Evolutionary conservation across 2,797 vertebrate genomes (phyloP).

Genomic region (Xerus rutilus): DNA sequence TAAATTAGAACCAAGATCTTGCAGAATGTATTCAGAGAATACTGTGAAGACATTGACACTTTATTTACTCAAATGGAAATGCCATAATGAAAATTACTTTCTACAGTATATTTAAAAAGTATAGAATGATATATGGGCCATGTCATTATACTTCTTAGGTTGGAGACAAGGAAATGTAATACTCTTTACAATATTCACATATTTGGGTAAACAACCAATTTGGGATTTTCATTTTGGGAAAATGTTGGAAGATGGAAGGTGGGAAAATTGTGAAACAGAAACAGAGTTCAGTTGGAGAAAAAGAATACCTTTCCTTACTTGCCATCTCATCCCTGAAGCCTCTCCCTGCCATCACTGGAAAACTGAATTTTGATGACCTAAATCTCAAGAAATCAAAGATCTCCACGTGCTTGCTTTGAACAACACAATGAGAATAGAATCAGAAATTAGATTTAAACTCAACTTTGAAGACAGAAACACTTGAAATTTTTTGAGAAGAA

Average conservation of each 20-base stretch:
- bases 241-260: neutral
- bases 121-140: neutral
- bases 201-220: neutral
- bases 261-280: neutral
- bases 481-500: constrained; percentile 66
- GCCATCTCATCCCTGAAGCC: neutral
- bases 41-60: neutral
- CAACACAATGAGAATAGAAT: constrained; percentile 59
- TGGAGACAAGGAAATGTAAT: constrained; percentile 3
- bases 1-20: constrained; percentile 79
- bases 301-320: neutral
- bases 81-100: constrained; percentile 29
- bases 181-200: neutral
- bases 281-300: constrained; percentile 26
- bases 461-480: constrained; percentile 67
- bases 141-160: neutral
- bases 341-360: neutral
- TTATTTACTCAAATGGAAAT: constrained; percentile 32
- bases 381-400: constrained; percentile 45
- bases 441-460: constrained; percentile 67
- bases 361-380: constrained; percentile 9
- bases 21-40: constrained; percentile 74
- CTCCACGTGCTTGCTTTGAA: constrained; percentile 62
- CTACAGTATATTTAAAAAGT: constrained; percentile 2
- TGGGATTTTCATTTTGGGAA: constrained; percentile 25